Evolutionary conservation across 2,113 vertebrate genomes (phyloP).

Genomic region (Marmota monax): DNA sequence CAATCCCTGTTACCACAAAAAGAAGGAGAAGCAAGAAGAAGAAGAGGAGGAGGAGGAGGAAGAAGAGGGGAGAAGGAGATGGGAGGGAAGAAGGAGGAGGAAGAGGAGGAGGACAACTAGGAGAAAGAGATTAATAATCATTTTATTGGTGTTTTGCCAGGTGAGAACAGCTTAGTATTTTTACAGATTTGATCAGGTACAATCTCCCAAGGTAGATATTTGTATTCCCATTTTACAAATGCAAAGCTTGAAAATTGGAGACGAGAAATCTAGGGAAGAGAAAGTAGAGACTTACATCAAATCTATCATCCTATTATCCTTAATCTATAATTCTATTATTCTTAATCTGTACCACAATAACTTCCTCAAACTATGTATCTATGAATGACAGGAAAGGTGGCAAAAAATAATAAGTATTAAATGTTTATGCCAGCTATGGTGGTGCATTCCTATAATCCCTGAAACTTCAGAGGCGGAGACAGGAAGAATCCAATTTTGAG

Average conservation of each 20-base stretch:
- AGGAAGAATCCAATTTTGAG: too few relatives aligned
- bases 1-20: too few relatives aligned
- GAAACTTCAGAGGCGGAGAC: too few relatives aligned
- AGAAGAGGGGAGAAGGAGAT: background rate
- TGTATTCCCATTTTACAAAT: background rate
- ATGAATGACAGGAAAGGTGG: background rate
- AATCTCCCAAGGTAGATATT: background rate
- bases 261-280: background rate
- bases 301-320: background rate
- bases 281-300: background rate
- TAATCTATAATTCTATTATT: background rate
- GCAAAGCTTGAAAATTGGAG: background rate
- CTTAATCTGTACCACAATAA: background rate
- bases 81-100: background rate
- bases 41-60: background rate
- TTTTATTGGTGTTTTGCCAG: background rate
- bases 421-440: background rate
- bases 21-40: too few relatives aligned
- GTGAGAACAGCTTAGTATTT: background rate
- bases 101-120: background rate
- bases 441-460: too few relatives aligned
- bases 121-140: background rate
- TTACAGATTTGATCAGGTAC: background rate
- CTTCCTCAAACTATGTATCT: background rate
- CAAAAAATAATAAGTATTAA: background rate